Conservation (phyloP, 2,888 invertebrate species). For the Ennomos erosarius region DNA sequence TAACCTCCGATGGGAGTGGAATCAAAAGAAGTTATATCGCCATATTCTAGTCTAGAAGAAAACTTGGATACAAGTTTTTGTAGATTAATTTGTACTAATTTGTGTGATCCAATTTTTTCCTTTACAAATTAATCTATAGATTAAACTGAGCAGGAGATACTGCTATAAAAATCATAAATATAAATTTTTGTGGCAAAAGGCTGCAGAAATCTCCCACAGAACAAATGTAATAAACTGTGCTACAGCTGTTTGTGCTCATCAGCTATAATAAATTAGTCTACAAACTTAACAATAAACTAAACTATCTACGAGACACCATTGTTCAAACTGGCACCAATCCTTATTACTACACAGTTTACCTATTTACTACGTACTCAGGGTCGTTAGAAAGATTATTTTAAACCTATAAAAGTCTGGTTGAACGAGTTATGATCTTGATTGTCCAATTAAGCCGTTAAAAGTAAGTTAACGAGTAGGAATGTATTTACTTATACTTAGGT, state of each 20-base stretch:
- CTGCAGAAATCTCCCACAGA: too few relatives aligned
- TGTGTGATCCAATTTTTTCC: too few relatives aligned
- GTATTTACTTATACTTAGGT: background rate
- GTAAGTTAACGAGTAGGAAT: slow-evolving; percentile 15
- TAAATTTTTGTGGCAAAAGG: too few relatives aligned
- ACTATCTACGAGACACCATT: background rate
- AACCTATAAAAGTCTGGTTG: slow-evolving; percentile 12
- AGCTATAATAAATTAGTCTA: background rate
- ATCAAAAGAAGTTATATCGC: too few relatives aligned
- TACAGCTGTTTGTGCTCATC: background rate
- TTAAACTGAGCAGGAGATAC: too few relatives aligned
- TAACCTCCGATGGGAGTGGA: too few relatives aligned
- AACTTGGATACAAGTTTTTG: too few relatives aligned
- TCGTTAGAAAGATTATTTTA: slow-evolving; percentile 15
- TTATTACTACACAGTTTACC: slow-evolving; percentile 2
- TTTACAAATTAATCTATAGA: too few relatives aligned
- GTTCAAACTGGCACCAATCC: background rate
- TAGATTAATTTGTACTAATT: too few relatives aligned
- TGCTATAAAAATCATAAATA: too few relatives aligned
- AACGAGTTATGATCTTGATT: slow-evolving; percentile 15
- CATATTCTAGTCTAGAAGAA: too few relatives aligned
- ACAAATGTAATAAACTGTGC: too few relatives aligned
- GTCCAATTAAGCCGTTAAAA: slow-evolving; percentile 26
- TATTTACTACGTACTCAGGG: slow-evolving; percentile 13
- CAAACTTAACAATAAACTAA: background rate